Percentiles rank a stretch among this genome's conserved stretches.
Conservation (phyloP, 1,140 invertebrate species). For the Anthonomus grandis region DNA sequence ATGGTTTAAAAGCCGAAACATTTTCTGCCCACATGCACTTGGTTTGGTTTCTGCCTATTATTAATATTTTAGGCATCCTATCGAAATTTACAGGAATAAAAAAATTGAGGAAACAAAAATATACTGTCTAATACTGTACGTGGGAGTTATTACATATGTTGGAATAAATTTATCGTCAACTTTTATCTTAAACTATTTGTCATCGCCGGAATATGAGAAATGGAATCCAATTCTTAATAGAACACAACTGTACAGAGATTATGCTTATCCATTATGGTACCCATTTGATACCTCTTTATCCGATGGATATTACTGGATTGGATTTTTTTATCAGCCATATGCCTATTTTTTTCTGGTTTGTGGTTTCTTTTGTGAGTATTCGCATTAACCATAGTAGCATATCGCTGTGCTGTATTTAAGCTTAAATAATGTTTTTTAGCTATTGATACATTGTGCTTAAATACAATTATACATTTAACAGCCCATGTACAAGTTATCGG, state of each 20-base stretch:
- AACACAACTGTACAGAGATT: constrained; percentile 21
- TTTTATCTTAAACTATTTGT: background rate
- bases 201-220: constrained; percentile 1
- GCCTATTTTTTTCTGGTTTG: background rate
- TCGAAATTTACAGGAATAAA: too few relatives aligned
- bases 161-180: background rate
- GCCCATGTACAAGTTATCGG: constrained; percentile 4
- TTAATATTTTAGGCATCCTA: too few relatives aligned
- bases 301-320: constrained; percentile 25
- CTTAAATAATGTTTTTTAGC: constrained; percentile 11
- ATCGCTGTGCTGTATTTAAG: background rate
- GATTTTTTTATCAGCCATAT: constrained; percentile 16
- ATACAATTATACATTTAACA: constrained; percentile 18
- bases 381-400: background rate
- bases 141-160: too few relatives aligned
- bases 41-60: too few relatives aligned
- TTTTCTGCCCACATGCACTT: too few relatives aligned
- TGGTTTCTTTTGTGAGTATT: constrained; percentile 25
- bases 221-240: constrained; percentile 20
- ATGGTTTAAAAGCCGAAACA: too few relatives aligned
- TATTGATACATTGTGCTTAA: constrained; percentile 1
- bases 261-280: constrained; percentile 15
- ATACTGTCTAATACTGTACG: too few relatives aligned
- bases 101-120: too few relatives aligned
- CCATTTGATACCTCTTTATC: constrained; percentile 29